phyloP scores from a whole-genome alignment of 2,797 vertebrate genomes.

The Lutra lutra region DNA sequence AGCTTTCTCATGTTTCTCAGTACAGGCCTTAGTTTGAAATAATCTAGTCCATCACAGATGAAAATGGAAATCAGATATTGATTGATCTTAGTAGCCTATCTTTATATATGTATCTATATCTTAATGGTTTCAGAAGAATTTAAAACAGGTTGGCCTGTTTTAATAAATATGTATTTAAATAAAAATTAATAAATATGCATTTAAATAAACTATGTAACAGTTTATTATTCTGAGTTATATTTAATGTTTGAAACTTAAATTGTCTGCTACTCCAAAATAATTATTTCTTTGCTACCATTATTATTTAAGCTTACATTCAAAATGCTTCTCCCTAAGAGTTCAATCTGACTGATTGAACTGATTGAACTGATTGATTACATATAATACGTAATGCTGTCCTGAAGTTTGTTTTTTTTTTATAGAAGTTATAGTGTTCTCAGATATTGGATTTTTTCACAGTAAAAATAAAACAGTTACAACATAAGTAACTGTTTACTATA shows the following conservation, averaged over 20 bases:
- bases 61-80: not conserved
- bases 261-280: not conserved
- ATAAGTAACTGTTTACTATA: not conserved
- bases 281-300: not conserved
- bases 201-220: not conserved
- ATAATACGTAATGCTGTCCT: not conserved
- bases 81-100: not conserved
- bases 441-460: not conserved
- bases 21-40: not conserved
- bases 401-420: not conserved
- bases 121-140: not conserved
- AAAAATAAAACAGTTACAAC: slow-evolving; percentile 1
- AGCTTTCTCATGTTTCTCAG: not conserved
- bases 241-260: not conserved
- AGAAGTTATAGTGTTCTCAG: not conserved
- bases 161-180: too few species aligned
- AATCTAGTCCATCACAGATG: not conserved
- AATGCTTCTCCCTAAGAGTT: not conserved
- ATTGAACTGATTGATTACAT: too few species aligned
- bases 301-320: slow-evolving; percentile 34
- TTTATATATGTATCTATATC: not conserved
- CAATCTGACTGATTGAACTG: not conserved
- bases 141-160: not conserved
- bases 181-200: too few species aligned
- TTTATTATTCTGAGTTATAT: not conserved